Evolutionary conservation across 2,888 invertebrate species (phyloP).

Genomic region (Deroplatys truncata): DNA sequence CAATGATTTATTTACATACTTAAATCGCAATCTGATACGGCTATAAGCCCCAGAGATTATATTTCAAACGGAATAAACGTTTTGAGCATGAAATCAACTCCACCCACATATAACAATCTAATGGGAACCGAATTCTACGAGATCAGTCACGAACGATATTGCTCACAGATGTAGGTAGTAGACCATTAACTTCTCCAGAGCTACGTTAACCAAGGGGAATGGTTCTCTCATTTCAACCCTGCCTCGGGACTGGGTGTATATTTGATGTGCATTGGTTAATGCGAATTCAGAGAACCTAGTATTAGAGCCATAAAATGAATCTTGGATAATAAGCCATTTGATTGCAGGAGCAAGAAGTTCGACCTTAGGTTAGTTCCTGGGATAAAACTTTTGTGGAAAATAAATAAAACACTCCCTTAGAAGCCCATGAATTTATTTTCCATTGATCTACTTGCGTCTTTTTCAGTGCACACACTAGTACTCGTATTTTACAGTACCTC

Average conservation of each 20-base stretch:
- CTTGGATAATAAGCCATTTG: too few relatives aligned
- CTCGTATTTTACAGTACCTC: too few relatives aligned
- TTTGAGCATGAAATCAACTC: neutral
- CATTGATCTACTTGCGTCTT: too few relatives aligned
- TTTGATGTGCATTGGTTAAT: neutral
- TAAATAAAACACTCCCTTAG: too few relatives aligned
- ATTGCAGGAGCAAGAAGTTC: too few relatives aligned
- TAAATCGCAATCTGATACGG: too few relatives aligned
- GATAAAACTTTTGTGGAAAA: too few relatives aligned
- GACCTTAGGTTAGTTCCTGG: too few relatives aligned
- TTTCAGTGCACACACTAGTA: too few relatives aligned
- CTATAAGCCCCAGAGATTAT: neutral
- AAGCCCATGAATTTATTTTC: too few relatives aligned
- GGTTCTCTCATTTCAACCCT: neutral
- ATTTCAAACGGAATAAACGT: neutral
- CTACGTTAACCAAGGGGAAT: neutral
- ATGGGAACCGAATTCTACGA: neutral
- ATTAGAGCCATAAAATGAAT: too few relatives aligned
- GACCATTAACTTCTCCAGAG: neutral
- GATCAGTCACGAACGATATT: neutral
- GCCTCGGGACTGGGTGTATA: neutral
- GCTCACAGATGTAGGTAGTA: neutral
- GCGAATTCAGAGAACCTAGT: neutral
- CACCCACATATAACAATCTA: neutral
- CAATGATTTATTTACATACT: too few relatives aligned